phyloP scores from a whole-genome alignment of 1,140 invertebrate species.

The Drosophila pruinosa region DNA sequence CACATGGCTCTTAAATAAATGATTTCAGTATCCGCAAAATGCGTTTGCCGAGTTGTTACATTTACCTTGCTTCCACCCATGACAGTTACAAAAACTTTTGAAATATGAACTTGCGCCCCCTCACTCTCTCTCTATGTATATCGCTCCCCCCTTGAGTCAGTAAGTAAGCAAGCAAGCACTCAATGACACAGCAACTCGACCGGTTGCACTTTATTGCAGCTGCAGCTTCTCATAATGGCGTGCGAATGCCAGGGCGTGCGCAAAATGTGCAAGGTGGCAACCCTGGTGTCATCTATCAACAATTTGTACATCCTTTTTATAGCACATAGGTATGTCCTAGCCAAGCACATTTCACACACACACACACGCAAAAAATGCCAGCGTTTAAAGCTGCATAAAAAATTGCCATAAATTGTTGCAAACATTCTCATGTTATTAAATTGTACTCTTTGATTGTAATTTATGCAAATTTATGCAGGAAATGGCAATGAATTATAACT shows the following conservation, averaged over 20 bases:
- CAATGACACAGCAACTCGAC: constrained; percentile 37
- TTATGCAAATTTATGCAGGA: too few relatives aligned
- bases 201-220: not conserved
- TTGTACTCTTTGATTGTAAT: too few relatives aligned
- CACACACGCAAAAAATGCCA: too few relatives aligned
- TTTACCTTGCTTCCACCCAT: not conserved
- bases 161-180: constrained; percentile 21
- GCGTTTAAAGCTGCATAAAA: too few relatives aligned
- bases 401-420: too few relatives aligned
- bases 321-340: not conserved
- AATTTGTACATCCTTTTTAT: not conserved
- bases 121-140: not conserved
- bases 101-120: constrained; percentile 53
- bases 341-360: too few relatives aligned
- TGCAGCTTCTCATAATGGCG: not conserved
- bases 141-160: not conserved
- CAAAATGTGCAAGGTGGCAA: not conserved
- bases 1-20: constrained; percentile 29
- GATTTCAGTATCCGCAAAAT: constrained; percentile 25
- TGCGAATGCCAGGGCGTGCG: not conserved
- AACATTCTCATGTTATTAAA: too few relatives aligned
- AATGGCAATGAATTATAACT: too few relatives aligned
- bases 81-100: constrained; percentile 64
- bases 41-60: constrained; percentile 9
- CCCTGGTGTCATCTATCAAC: not conserved